Percentiles rank a stretch among this genome's conserved stretches.
Evolutionary conservation across 1,140 invertebrate species (phyloP).

Genomic region (Homalodisca vitripennis): DNA sequence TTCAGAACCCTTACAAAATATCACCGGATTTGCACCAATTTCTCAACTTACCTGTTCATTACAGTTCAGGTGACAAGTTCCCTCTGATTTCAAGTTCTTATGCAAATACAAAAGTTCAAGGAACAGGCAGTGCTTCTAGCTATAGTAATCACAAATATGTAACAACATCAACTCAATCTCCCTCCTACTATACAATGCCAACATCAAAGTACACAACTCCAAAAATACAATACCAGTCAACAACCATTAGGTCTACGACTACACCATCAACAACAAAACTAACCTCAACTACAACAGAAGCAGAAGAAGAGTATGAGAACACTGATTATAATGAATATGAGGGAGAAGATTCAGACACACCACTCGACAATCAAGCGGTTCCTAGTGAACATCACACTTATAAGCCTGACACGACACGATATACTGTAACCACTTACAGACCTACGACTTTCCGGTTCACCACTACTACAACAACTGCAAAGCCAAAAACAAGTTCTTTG

Average conservation of each 20-base stretch:
- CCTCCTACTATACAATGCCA: slow-evolving; percentile 41
- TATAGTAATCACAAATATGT: slow-evolving; percentile 62
- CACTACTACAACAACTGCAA: slow-evolving; percentile 1
- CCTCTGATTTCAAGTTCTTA: slow-evolving; percentile 69
- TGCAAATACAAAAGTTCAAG: slow-evolving; percentile 70
- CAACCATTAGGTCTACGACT: slow-evolving; percentile 32
- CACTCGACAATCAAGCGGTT: neutral
- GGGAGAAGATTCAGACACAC: slow-evolving; percentile 7
- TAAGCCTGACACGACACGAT: slow-evolving; percentile 11
- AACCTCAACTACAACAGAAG: slow-evolving; percentile 38
- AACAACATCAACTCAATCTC: slow-evolving; percentile 46
- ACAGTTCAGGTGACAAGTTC: slow-evolving; percentile 59
- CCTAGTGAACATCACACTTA: slow-evolving; percentile 8
- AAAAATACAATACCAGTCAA: slow-evolving; percentile 20
- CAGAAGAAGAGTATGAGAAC: slow-evolving; percentile 44
- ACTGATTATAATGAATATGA: slow-evolving; percentile 36
- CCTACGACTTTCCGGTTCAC: neutral
- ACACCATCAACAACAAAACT: slow-evolving; percentile 40
- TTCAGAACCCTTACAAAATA: slow-evolving; percentile 43
- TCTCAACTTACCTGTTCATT: slow-evolving; percentile 65
- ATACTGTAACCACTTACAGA: slow-evolving; percentile 35
- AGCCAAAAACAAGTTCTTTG: too few species aligned
- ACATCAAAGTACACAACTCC: slow-evolving; percentile 29
- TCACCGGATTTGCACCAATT: slow-evolving; percentile 66
- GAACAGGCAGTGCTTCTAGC: slow-evolving; percentile 55